phyloP scores from a whole-genome alignment of 2,888 invertebrate species.

The Drosophila rellima region DNA sequence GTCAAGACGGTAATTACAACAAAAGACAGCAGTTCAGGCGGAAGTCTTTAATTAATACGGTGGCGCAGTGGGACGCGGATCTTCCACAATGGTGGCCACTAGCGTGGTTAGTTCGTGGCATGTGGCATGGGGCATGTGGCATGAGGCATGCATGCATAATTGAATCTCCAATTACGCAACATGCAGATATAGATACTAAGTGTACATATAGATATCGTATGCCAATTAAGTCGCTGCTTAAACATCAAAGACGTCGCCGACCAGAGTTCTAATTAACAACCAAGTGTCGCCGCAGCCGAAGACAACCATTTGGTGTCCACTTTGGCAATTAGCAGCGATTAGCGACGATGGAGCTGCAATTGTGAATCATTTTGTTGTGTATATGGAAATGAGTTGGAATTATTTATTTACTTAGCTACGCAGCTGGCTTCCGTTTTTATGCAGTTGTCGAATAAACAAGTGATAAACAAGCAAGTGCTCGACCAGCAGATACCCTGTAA shows the following conservation, averaged over 20 bases:
- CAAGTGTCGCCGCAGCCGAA: slow-evolving; percentile 42
- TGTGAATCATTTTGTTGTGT: slow-evolving; percentile 37
- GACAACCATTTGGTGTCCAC: slow-evolving; percentile 31
- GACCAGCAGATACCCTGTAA: not conserved
- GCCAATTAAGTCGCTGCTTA: slow-evolving; percentile 29
- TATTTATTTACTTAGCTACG: slow-evolving; percentile 28
- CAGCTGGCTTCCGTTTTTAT: slow-evolving; percentile 42
- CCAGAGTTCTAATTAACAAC: slow-evolving; percentile 41
- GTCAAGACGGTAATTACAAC: slow-evolving; percentile 67
- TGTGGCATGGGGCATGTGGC: slow-evolving; percentile 8
- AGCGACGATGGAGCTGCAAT: slow-evolving; percentile 18
- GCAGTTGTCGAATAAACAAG: slow-evolving; percentile 55
- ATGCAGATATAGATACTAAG: slow-evolving; percentile 18
- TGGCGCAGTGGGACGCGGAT: slow-evolving; percentile 31
- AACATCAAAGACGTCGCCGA: slow-evolving; percentile 47
- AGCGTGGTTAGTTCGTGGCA: not conserved
- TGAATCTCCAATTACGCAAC: slow-evolving; percentile 75
- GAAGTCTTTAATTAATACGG: slow-evolving; percentile 81
- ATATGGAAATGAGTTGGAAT: slow-evolving; percentile 24
- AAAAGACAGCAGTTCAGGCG: slow-evolving; percentile 69
- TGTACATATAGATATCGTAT: slow-evolving; percentile 13
- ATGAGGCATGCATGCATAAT: slow-evolving; percentile 62
- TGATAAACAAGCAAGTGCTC: not conserved
- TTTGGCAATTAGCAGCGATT: slow-evolving; percentile 42
- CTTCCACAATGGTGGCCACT: slow-evolving; percentile 36